Evolutionary conservation across 2,797 vertebrate genomes (phyloP), one percentile per base, ranked within the genome.

Genomic region (Trachops cirrhosus): DNA sequence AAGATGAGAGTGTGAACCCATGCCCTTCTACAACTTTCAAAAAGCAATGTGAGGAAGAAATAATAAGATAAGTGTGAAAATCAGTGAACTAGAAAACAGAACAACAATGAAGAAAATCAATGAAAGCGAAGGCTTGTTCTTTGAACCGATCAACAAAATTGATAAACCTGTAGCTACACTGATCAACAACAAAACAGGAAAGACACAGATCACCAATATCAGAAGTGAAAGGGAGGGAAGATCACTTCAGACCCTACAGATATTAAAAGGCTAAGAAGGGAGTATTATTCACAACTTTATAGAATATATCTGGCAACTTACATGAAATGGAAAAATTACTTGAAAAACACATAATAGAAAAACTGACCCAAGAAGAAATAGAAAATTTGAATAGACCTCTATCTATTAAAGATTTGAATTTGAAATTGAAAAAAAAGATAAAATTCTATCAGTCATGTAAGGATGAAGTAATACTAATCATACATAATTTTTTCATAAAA

Each of bases 31-130:
- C 37, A 85, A 79, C 93, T 54, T 96, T 96, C 93, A 73, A 46
- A 90, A 78, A 75, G 54, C 68, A 87, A 82, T 46, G 54, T 41
- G 77, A 82, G 57, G 59, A 94, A 96, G 64, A 91, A 79, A 86
- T 74, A 57, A 79, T 91, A 77, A 85, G 79, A 75, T 75, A 57
- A 93, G 37, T 94, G 64, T 26, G 50, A 92, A 90, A 92, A 92
- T 95, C 88, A 78, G 54, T 86, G 68, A 87, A 90, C 90, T 82
- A 59, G 78, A 67, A 89, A 93, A 86, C 73, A 93, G 87, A 90
- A 62, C 26, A 59, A 95, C 77, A 88, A 34, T 90, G 79, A 95
- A 95, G 80, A 93, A 82, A 97, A 97, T 95, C 95, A 88, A 82
- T 97, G 92, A 77, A 62, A 87, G 79, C 70, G 91, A 95, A 92